Conservation (phyloP, 2,888 invertebrate genomes). For the Trichopria drosophilae region DNA sequence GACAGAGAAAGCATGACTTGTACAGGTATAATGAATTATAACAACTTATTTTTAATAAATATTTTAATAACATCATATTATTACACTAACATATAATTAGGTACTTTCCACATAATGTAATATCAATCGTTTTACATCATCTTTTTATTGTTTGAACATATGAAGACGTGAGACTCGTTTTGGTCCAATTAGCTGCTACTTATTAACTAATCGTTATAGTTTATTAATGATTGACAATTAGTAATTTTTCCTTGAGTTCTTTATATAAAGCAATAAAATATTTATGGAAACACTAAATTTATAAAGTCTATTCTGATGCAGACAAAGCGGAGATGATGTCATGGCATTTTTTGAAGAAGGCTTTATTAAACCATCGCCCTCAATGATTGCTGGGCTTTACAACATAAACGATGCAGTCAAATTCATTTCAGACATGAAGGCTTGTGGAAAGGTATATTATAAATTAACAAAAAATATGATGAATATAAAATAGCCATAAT, state of each 20-base stretch:
- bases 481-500: neutral
- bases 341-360: constrained; percentile 66
- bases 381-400: constrained; percentile 62
- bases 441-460: constrained; percentile 64
- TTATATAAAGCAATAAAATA: too few relatives aligned
- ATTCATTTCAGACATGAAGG: constrained; percentile 63
- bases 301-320: constrained; percentile 38
- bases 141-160: neutral
- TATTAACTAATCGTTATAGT: too few relatives aligned
- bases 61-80: too few relatives aligned
- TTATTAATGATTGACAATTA: too few relatives aligned
- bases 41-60: too few relatives aligned
- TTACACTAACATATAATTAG: too few relatives aligned
- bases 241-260: too few relatives aligned
- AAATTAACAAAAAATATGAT: constrained; percentile 1
- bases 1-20: constrained; percentile 60
- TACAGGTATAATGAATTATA: constrained; percentile 59
- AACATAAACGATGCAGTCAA: constrained; percentile 67
- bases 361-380: constrained; percentile 65
- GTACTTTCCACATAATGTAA: constrained; percentile 10
- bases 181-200: too few relatives aligned
- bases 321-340: constrained; percentile 63
- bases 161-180: too few relatives aligned
- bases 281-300: too few relatives aligned
- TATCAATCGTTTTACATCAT: constrained; percentile 1